Evolutionary conservation across 2,888 invertebrate genomes (phyloP).

Genomic region (Drosophila pullipes): DNA sequence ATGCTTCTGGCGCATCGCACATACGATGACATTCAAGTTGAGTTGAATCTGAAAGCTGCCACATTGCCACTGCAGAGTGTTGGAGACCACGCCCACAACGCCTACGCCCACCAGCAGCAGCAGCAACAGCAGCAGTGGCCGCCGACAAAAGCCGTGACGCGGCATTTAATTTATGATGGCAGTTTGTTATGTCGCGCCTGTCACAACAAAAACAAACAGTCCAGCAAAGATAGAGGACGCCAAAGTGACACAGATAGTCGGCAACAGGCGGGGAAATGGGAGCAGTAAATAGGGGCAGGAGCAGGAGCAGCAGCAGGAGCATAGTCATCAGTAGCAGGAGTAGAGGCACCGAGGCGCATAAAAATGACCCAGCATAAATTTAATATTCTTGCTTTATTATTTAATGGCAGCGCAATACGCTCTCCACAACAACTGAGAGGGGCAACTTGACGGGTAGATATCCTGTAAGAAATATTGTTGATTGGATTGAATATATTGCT

Average conservation of each 20-base stretch:
- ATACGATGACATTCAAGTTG: conserved; percentile 55
- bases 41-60: conserved; percentile 11
- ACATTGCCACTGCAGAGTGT: conserved; percentile 23
- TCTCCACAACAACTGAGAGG: background rate
- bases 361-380: conserved; percentile 83
- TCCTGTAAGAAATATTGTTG: background rate
- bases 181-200: conserved; percentile 83
- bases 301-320: conserved; percentile 7
- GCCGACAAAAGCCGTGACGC: conserved; percentile 72
- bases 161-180: conserved; percentile 83
- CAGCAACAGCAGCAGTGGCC: conserved; percentile 32
- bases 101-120: conserved; percentile 9
- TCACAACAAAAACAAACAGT: conserved; percentile 80
- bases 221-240: conserved; percentile 66
- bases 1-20: conserved; percentile 37
- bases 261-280: background rate
- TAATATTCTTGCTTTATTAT: conserved; percentile 82
- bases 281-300: background rate
- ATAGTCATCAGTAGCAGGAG: conserved; percentile 14
- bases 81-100: conserved; percentile 4
- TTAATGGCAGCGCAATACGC: conserved; percentile 71
- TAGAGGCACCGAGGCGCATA: conserved; percentile 53
- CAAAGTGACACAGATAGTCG: conserved; percentile 31
- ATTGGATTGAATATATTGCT: background rate
- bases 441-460: background rate